Evolutionary conservation across 2,888 invertebrate species (phyloP).

Genomic region (Agrilus mali): DNA sequence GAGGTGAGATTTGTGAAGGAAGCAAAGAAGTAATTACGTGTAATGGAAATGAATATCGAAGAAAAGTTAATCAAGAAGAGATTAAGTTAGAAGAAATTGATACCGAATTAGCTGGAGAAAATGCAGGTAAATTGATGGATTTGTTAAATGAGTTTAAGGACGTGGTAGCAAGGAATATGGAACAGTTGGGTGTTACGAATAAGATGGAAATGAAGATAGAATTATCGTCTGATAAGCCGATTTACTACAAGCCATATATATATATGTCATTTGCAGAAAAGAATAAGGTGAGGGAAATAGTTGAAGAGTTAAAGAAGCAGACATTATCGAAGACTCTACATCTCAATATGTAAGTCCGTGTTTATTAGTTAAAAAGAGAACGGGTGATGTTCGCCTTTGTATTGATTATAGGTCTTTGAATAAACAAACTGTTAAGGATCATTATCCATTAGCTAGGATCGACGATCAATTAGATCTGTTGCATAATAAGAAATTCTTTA

Average conservation of each 20-base stretch:
- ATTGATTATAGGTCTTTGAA: no score
- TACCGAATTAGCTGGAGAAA: slow-evolving; percentile 2
- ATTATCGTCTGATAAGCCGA: neutral
- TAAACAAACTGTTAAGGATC: no score
- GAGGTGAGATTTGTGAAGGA: slow-evolving; percentile 4
- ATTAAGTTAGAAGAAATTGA: slow-evolving; percentile 3
- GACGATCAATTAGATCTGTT: no score
- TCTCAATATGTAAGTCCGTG: no score
- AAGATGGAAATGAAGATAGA: neutral
- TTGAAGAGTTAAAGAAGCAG: neutral
- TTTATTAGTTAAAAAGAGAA: no score
- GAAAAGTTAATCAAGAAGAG: slow-evolving; percentile 1
- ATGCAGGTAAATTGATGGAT: slow-evolving; percentile 1
- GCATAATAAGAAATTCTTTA: no score
- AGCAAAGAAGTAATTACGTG: no score
- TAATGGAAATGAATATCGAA: neutral
- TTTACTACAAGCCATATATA: slow-evolving; percentile 3
- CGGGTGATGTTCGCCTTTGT: no score
- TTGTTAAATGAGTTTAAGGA: slow-evolving; percentile 3
- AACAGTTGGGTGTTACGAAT: slow-evolving; percentile 4
- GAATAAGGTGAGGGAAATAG: neutral
- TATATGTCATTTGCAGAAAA: neutral
- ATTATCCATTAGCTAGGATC: no score
- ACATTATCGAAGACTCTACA: neutral
- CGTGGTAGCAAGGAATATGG: slow-evolving; percentile 3